Evolutionary conservation across 2,888 invertebrate genomes (phyloP).

Genomic region (Oligia fasciuncula): DNA sequence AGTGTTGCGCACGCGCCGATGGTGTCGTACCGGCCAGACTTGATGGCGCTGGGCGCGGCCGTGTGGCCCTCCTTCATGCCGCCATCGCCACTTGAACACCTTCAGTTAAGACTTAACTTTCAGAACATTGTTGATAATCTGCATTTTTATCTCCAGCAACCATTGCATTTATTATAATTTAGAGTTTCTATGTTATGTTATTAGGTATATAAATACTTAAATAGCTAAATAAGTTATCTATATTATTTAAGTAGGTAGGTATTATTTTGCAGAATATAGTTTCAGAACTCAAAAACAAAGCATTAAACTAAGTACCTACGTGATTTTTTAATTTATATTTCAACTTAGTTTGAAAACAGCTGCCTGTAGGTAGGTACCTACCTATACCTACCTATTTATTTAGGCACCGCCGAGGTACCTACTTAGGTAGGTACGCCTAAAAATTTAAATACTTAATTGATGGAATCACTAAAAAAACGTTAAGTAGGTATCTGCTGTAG

Average conservation of each 20-base stretch:
- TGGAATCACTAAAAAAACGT: too few species aligned
- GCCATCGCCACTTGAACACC: conserved; percentile 67
- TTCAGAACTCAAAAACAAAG: not conserved
- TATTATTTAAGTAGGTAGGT: not conserved
- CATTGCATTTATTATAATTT: conserved; percentile 49
- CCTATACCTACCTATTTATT: not conserved
- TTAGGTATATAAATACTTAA: not conserved
- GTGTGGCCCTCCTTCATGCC: conserved; percentile 73
- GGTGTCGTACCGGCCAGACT: conserved; percentile 69
- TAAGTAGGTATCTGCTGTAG: too few species aligned
- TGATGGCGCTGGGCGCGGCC: conserved; percentile 73
- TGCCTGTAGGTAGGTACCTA: not conserved
- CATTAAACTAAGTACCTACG: too few species aligned
- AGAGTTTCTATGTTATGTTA: not conserved
- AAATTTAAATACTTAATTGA: too few species aligned
- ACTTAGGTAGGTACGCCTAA: too few species aligned
- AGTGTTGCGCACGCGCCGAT: conserved; percentile 66
- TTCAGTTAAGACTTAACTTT: conserved; percentile 71
- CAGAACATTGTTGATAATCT: conserved; percentile 67
- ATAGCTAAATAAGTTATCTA: not conserved
- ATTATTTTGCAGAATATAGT: not conserved
- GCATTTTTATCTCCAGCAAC: conserved; percentile 61
- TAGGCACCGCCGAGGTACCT: too few species aligned
- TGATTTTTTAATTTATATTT: not conserved
- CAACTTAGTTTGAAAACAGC: not conserved